Evolutionary conservation across 2,797 vertebrate species (phyloP).

Genomic region (Hirundo rustica): DNA sequence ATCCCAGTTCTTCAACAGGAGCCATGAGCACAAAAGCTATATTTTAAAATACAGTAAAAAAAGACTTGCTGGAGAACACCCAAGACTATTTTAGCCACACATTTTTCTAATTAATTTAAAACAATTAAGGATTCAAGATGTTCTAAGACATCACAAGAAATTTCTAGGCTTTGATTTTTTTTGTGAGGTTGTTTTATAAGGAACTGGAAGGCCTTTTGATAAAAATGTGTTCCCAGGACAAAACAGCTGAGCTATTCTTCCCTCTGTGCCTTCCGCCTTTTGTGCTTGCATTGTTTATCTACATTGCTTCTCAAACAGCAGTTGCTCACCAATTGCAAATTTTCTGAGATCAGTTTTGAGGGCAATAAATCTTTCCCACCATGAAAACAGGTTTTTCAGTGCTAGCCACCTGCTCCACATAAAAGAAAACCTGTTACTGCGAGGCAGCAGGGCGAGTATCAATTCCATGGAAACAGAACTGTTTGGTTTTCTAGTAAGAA

Average conservation of each 20-base stretch:
- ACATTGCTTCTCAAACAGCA: neutral
- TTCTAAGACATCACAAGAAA: neutral
- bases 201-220: neutral
- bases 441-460: neutral
- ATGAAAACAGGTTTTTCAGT: constrained; percentile 16
- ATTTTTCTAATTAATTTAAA: neutral
- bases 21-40: neutral
- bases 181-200: neutral
- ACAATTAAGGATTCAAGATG: neutral
- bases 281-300: neutral
- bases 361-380: constrained; percentile 31
- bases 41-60: neutral
- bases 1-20: neutral
- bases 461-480: neutral
- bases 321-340: neutral
- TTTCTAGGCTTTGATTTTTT: neutral
- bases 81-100: neutral
- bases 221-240: neutral
- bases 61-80: neutral
- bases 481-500: constrained; percentile 24
- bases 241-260: neutral
- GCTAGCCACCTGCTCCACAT: constrained; percentile 59
- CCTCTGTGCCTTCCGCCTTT: neutral
- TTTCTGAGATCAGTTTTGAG: neutral
- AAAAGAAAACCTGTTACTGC: constrained; percentile 31